phyloP scores from a whole-genome alignment of 2,797 vertebrate genomes.

The Tiaroga cobitis region DNA sequence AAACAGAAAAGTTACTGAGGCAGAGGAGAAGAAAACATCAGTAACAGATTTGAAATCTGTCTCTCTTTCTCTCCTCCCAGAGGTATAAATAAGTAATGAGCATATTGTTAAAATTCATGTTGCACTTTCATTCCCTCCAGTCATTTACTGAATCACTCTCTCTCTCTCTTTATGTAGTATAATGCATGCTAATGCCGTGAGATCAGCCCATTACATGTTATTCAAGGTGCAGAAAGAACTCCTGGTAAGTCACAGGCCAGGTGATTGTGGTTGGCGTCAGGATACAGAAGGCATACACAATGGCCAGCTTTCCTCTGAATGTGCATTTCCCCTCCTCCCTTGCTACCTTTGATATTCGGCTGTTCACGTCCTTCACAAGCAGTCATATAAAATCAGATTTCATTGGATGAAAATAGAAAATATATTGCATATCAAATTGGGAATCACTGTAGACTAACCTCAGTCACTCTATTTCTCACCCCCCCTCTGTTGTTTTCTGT shows the following conservation, averaged over 20 bases:
- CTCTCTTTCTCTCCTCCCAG: constrained; percentile 25
- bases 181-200: constrained; percentile 54
- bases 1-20: constrained; percentile 38
- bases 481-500: constrained; percentile 1
- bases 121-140: constrained; percentile 45
- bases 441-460: constrained; percentile 58
- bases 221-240: constrained; percentile 43
- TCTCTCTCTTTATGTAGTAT: constrained; percentile 18
- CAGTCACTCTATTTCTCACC: constrained; percentile 43
- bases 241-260: constrained; percentile 5
- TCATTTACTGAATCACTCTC: neutral
- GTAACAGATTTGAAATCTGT: constrained; percentile 35
- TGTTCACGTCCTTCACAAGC: constrained; percentile 6
- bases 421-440: constrained; percentile 19
- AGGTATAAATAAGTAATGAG: constrained; percentile 63
- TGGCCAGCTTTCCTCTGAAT: neutral
- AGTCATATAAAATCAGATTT: constrained; percentile 12
- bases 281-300: constrained; percentile 27
- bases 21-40: constrained; percentile 40
- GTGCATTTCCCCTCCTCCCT: constrained; percentile 3
- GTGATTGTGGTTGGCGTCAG: constrained; percentile 9
- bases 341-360: neutral
- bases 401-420: constrained; percentile 25
- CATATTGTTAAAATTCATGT: constrained; percentile 62
- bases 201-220: constrained; percentile 36